Evolutionary conservation across 2,113 vertebrate species (phyloP).

Genomic region (Stomatorhinus ivindoensis): DNA sequence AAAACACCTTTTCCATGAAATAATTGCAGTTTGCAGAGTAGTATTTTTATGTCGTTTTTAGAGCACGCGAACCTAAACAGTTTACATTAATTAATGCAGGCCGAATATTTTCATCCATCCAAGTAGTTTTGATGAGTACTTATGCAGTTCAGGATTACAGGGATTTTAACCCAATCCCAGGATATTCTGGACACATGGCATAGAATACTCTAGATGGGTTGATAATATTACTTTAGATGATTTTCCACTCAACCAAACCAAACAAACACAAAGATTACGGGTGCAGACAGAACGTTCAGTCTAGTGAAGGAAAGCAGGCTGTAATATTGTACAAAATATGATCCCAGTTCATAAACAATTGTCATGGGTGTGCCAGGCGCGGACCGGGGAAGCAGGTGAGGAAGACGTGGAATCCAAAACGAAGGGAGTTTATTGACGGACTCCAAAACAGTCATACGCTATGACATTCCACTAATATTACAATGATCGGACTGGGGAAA

Average conservation of each 20-base stretch:
- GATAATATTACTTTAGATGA: not conserved
- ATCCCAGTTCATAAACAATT: not conserved
- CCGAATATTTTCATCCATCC: not conserved
- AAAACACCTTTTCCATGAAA: not conserved
- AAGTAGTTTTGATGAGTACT: not conserved
- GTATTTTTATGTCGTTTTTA: not conserved
- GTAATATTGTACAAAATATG: not conserved
- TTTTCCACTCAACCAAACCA: not conserved
- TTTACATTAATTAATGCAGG: not conserved
- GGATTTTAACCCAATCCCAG: not conserved
- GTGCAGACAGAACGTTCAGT: not conserved
- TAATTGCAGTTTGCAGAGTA: not conserved
- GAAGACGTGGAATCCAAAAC: no score
- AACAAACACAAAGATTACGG: not conserved
- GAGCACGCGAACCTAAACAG: not conserved
- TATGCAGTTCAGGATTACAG: not conserved
- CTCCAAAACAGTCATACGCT: no score
- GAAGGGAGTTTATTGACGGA: no score
- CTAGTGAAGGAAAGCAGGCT: not conserved
- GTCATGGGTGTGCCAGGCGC: no score
- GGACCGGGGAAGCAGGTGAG: no score
- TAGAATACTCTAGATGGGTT: not conserved
- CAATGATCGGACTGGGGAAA: no score
- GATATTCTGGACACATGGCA: not conserved
- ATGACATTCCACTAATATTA: no score